A percentile compares a stretch with the other conserved stretches of the same genome.
phyloP scores from a whole-genome alignment of 2,113 vertebrate species.

The Anoura caudifer region DNA sequence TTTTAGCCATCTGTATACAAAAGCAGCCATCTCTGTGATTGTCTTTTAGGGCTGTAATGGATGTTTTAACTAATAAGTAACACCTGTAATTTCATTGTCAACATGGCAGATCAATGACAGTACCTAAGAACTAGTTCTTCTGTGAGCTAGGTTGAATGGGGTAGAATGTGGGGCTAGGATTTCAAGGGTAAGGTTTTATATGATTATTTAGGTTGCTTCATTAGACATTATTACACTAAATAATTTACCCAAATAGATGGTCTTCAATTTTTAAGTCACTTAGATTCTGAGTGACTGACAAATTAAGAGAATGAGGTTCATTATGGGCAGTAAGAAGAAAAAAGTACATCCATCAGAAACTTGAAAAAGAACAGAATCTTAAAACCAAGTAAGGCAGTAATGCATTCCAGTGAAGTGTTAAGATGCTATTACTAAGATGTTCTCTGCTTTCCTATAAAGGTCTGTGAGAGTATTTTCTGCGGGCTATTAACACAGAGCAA shows the following conservation, averaged over 20 bases:
- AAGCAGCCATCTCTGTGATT: background rate
- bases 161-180: constrained; percentile 8
- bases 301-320: constrained; percentile 55
- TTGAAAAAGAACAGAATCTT: constrained; percentile 60
- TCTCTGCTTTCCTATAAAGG: constrained; percentile 60
- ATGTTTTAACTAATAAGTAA: constrained; percentile 41
- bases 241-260: constrained; percentile 50
- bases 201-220: constrained; percentile 59
- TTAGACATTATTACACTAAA: constrained; percentile 57
- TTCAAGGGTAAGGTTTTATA: constrained; percentile 43
- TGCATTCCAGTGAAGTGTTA: constrained; percentile 37
- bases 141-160: background rate
- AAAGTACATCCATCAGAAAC: constrained; percentile 20
- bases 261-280: constrained; percentile 57
- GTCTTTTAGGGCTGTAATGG: background rate
- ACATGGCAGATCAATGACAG: background rate
- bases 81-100: constrained; percentile 44
- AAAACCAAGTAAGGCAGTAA: constrained; percentile 36
- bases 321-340: constrained; percentile 54
- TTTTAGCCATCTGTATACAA: background rate
- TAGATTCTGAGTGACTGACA: constrained; percentile 57
- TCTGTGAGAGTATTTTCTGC: constrained; percentile 60
- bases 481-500: constrained; percentile 66
- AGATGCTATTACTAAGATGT: constrained; percentile 71
- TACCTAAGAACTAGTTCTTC: constrained; percentile 25